Evolutionary conservation across 2,797 vertebrate genomes (phyloP).

Genomic region (Emys orbicularis): DNA sequence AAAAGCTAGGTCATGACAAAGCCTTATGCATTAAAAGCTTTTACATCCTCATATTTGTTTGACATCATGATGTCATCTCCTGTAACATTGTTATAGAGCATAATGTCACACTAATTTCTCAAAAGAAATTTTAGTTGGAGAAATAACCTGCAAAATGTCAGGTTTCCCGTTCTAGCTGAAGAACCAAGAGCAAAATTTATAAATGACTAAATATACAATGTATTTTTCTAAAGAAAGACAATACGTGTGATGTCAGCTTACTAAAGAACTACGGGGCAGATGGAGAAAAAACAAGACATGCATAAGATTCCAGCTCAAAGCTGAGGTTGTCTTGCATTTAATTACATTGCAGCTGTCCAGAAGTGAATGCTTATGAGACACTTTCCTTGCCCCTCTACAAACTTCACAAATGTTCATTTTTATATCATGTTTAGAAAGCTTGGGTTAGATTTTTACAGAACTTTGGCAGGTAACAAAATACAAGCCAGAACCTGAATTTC

Average conservation of each 20-base stretch:
- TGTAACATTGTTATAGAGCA: not conserved
- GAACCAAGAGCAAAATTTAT: not conserved
- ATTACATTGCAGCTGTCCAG: constrained; percentile 67
- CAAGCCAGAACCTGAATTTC: not conserved
- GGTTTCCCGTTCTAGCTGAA: not conserved
- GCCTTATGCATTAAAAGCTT: not conserved
- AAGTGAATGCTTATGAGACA: not conserved
- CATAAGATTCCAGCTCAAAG: constrained; percentile 7
- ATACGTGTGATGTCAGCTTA: constrained; percentile 58
- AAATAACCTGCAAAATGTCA: not conserved
- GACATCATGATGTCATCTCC: not conserved
- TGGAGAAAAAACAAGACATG: constrained; percentile 54
- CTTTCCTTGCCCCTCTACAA: constrained; percentile 9
- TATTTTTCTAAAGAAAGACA: constrained; percentile 47
- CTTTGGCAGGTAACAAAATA: not conserved
- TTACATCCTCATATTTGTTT: not conserved
- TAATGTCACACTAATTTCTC: not conserved
- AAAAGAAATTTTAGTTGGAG: not conserved
- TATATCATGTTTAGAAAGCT: not conserved
- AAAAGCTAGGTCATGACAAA: accelerated
- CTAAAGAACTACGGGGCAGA: constrained; percentile 68
- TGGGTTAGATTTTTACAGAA: not conserved
- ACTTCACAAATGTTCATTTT: constrained; percentile 25
- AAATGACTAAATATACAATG: not conserved
- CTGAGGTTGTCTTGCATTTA: not conserved